phyloP scores from a whole-genome alignment of 2,113 vertebrate genomes.

The Genyomyrus donnyi region DNA sequence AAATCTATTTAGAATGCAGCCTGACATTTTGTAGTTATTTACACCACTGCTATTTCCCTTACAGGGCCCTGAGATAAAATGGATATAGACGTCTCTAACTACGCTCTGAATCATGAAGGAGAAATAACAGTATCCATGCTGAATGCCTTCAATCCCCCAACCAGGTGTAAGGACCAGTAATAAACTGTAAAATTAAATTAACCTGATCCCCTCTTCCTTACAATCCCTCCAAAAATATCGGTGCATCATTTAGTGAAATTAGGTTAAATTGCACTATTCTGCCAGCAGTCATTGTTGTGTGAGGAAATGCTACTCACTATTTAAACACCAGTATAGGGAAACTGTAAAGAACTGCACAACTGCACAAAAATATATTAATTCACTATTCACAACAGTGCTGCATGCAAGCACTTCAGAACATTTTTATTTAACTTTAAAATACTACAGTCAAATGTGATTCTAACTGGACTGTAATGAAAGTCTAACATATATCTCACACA shows the following conservation, averaged over 20 bases:
- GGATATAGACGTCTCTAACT: background rate
- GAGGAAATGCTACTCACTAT: background rate
- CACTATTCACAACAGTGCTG: background rate
- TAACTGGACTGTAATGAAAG: background rate
- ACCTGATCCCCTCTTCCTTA: background rate
- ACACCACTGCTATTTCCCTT: background rate
- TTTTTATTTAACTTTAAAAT: background rate
- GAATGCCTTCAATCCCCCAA: background rate
- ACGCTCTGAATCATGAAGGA: background rate
- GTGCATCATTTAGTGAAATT: background rate
- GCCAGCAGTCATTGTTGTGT: background rate
- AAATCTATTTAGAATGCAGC: background rate
- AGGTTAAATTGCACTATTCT: background rate
- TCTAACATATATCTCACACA: background rate
- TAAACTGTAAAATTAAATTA: background rate
- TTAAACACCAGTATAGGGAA: background rate
- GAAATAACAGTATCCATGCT: background rate
- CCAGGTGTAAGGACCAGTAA: background rate
- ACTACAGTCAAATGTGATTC: too few species aligned
- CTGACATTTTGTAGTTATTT: conserved; percentile 9
- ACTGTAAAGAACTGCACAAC: background rate
- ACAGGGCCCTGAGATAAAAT: background rate
- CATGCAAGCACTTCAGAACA: background rate
- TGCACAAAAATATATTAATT: background rate
- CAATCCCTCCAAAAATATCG: background rate